Base-by-base conservation (phyloP, 2,113 vertebrate species). In the Serilophus lunatus region DNA sequence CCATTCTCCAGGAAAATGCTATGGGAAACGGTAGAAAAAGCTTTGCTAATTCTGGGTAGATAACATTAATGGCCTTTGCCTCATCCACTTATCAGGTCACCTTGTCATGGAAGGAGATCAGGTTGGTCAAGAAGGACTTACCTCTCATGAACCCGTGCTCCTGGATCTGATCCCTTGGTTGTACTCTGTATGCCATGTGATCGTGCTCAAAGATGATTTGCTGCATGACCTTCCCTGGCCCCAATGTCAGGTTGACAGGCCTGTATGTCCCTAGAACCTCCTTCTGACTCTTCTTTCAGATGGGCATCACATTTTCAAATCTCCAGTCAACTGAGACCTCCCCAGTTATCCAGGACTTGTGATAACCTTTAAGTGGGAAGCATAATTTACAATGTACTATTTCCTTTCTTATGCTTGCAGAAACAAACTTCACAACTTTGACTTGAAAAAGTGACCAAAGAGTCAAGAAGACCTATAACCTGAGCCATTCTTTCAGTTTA, bases 181-280 rank as follows among this genome's bases (percentile, higher is more conserved):
- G 56, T 57, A 10, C 8, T 69, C 8, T 18, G 29, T 5, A 2
- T 68, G 35, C 36, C 25, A 4, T 25, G 44, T 26, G 57, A 71
- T n/a, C 19, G 22, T 15, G 29, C 17, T 53, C 18, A 28, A 33
- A 5, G 25, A 18, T 18, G 9, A 20, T 33, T 47, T 74, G 18
- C 13, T 83, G 23, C 29, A 8, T 36, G 15, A 51, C 9, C 16
- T 35, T 68, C 18, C 14, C 22, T 4, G 7, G 29, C 47, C 82
- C 15, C 0, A 0, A 51, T 29, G 22, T 45, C 15, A 35, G 20
- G 6, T 59, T 51, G 42, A 56, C 18, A 51, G 36, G 3, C 23
- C 49, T 36, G 16, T 22, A 79, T 18, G 29, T 79, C 33, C 24
- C 49, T 50, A 57, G 50, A 28, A 12, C 14, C 18, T 57, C 25